Evolutionary conservation across 2,113 vertebrate species (phyloP).

Genomic region (Echinops telfairi): DNA sequence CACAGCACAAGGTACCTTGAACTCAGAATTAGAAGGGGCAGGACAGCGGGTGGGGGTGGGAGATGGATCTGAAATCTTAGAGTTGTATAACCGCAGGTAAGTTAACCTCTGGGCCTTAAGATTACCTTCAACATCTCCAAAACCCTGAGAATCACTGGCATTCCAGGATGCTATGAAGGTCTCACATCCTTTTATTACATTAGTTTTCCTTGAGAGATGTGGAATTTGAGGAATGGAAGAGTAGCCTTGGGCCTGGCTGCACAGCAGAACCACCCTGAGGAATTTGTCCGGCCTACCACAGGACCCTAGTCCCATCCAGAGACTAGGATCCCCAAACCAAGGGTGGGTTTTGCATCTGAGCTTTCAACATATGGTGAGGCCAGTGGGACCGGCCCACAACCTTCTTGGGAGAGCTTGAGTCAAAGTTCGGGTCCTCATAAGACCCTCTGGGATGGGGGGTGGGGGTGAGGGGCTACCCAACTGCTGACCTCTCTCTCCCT

Average conservation of each 20-base stretch:
- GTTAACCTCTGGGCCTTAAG: conserved; percentile 50
- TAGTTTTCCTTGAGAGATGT: conserved; percentile 40
- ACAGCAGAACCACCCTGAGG: conserved; percentile 1
- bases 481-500: not conserved
- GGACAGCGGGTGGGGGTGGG: too few species aligned
- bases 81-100: conserved; percentile 40
- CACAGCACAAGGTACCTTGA: not conserved
- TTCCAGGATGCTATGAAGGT: not conserved
- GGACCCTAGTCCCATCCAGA: not conserved
- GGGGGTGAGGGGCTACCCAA: not conserved
- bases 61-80: not conserved
- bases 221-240: not conserved
- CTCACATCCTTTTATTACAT: conserved; percentile 25
- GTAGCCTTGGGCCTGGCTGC: not conserved
- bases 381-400: not conserved
- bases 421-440: not conserved
- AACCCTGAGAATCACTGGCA: conserved; percentile 29
- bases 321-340: not conserved
- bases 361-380: not conserved
- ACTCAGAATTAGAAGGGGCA: conserved; percentile 30
- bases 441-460: rapidly evolving
- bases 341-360: not conserved
- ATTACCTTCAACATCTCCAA: conserved; percentile 1
- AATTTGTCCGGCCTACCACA: conserved; percentile 31
- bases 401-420: not conserved